These are phyloP conservation scores for Pangasius macronema DNA, from an alignment of 2,797 vertebrate genomes.

Conservation along the genomic window DNA sequence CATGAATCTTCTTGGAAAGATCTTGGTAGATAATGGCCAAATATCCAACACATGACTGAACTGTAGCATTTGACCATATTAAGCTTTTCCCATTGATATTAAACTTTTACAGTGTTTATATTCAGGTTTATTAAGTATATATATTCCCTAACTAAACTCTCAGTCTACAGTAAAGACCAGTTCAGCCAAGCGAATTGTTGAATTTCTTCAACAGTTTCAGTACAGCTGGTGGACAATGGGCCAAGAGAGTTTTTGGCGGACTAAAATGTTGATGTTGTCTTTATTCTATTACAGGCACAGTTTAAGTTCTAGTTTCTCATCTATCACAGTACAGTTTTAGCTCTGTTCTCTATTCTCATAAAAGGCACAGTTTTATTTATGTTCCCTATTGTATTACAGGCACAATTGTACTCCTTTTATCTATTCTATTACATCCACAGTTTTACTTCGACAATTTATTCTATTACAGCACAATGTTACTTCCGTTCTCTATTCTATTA, in stretches of 20 bases:
- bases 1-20: neutral
- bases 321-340: neutral
- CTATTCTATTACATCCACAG: neutral
- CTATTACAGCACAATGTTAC: neutral
- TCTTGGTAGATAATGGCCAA: neutral
- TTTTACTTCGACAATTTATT: neutral
- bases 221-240: neutral
- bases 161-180: neutral
- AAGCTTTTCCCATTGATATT: neutral
- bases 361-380: neutral
- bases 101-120: neutral
- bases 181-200: neutral
- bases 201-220: no score
- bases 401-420: neutral
- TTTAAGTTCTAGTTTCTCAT: neutral
- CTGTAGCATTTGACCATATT: neutral
- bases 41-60: neutral
- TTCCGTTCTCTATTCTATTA: neutral
- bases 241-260: neutral
- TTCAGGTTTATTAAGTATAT: neutral
- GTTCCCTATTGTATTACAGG: neutral
- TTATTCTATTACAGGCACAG: neutral
- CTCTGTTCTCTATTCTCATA: neutral
- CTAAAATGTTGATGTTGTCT: no score
- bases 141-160: neutral